These are phyloP conservation scores for Passer montanus DNA, from an alignment of 2,113 vertebrate species.

Conservation along the genomic window DNA sequence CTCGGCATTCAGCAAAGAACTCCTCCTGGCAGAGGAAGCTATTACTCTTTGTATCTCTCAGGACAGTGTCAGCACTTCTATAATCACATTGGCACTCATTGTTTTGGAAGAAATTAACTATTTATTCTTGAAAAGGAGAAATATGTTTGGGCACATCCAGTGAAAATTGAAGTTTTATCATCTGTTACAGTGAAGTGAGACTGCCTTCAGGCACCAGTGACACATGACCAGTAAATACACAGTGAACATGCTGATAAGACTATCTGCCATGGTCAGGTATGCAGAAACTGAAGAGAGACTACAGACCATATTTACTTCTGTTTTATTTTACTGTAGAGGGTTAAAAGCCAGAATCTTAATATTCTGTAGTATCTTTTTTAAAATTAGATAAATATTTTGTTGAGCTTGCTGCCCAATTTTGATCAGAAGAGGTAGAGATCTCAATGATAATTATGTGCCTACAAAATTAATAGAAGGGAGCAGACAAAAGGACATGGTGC, in stretches of 20 bases:
- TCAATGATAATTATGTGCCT: neutral
- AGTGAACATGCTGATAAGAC: neutral
- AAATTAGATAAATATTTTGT: neutral
- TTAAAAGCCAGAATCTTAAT: neutral
- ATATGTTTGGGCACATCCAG: neutral
- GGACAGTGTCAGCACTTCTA: neutral
- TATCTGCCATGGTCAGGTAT: neutral
- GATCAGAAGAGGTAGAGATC: neutral
- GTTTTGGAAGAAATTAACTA: neutral
- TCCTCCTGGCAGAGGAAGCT: neutral
- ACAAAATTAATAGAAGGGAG: neutral
- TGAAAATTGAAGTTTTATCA: conserved; percentile 26
- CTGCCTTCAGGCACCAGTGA: neutral
- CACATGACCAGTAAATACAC: neutral
- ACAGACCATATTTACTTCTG: neutral
- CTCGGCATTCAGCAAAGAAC: neutral
- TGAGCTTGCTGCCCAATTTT: neutral
- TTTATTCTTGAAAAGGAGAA: neutral
- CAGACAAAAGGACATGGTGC: neutral
- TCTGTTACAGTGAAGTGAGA: neutral
- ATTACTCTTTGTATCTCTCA: neutral
- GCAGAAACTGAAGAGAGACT: neutral
- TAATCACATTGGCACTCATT: neutral
- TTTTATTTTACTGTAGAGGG: neutral
- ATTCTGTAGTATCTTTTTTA: neutral